These are phyloP conservation scores for Thalassoma bifasciatum DNA, from an alignment of 2,113 vertebrate species.

Conservation along the genomic window DNA sequence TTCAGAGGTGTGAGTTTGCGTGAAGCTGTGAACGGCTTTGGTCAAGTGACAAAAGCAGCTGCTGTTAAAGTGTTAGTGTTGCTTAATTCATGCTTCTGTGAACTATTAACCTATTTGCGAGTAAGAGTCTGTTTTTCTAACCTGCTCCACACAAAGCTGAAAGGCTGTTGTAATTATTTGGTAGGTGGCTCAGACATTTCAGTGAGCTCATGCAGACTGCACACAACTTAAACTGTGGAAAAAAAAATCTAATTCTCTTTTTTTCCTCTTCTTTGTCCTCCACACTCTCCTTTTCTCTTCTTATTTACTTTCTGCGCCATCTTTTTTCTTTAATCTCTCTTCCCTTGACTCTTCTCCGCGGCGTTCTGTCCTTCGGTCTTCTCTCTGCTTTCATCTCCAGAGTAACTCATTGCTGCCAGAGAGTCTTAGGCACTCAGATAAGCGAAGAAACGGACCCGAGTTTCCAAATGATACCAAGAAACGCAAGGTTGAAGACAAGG, in stretches of 20 bases:
- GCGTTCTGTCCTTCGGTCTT: constrained; percentile 17
- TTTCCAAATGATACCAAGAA: constrained; percentile 94
- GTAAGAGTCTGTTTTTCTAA: constrained; percentile 69
- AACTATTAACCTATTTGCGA: constrained; percentile 66
- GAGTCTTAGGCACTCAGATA: constrained; percentile 91
- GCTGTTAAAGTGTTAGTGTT: constrained; percentile 62
- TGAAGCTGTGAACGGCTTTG: constrained; percentile 55
- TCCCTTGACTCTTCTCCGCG: neutral
- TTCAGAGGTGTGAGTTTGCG: constrained; percentile 65
- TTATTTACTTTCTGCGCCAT: neutral
- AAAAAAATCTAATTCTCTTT: constrained; percentile 9
- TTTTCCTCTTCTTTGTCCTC: constrained; percentile 21
- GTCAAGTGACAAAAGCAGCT: constrained; percentile 72
- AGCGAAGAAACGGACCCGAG: constrained; percentile 90
- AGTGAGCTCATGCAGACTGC: constrained; percentile 22
- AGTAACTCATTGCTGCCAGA: constrained; percentile 94
- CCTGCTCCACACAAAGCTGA: constrained; percentile 56
- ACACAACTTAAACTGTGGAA: constrained; percentile 20
- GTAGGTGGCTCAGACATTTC: constrained; percentile 28
- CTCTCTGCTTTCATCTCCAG: constrained; percentile 71
- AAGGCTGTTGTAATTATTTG: constrained; percentile 53
- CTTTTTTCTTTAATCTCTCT: constrained; percentile 12
- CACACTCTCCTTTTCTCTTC: constrained; percentile 14
- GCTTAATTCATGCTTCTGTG: constrained; percentile 61
- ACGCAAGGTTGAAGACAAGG: constrained; percentile 95